Conservation (phyloP, 2,888 invertebrate species). For the Xestia sexstrigata region DNA sequence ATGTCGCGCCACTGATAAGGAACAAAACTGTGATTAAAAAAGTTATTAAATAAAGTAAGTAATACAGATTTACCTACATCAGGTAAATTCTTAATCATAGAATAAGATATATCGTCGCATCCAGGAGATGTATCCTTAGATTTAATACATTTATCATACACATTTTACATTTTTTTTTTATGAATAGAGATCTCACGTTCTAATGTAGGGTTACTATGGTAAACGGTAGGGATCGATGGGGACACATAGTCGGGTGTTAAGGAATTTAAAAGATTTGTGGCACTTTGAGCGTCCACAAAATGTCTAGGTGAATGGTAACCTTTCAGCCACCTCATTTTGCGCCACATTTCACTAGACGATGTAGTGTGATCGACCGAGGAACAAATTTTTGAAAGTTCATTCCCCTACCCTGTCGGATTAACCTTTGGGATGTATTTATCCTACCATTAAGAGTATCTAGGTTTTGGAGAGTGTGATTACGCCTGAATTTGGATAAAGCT, state of each 20-base stretch:
- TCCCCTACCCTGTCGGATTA: too few species aligned
- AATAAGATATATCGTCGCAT: constrained; percentile 7
- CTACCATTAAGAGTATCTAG: too few species aligned
- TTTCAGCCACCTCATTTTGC: constrained; percentile 6
- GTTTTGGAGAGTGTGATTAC: too few species aligned
- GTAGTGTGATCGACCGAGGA: neutral
- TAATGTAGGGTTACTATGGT: neutral
- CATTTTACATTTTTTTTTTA: too few species aligned
- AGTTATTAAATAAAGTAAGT: neutral
- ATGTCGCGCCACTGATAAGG: neutral
- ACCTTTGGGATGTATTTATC: too few species aligned
- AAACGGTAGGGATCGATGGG: neutral
- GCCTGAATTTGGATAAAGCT: too few species aligned
- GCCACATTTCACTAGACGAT: too few species aligned
- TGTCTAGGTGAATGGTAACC: neutral
- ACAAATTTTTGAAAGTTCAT: too few species aligned
- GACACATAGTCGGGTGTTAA: neutral
- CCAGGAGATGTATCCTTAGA: neutral
- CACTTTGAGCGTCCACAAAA: neutral
- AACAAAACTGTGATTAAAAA: neutral
- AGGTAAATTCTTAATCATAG: neutral
- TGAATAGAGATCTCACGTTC: neutral
- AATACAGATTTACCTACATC: neutral
- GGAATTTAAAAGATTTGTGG: neutral
- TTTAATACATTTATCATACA: neutral